A percentile compares a stretch with the other conserved stretches of the same genome.
phyloP scores from a whole-genome alignment of 1,140 invertebrate genomes.

The Anagrus nilaparvatae region DNA sequence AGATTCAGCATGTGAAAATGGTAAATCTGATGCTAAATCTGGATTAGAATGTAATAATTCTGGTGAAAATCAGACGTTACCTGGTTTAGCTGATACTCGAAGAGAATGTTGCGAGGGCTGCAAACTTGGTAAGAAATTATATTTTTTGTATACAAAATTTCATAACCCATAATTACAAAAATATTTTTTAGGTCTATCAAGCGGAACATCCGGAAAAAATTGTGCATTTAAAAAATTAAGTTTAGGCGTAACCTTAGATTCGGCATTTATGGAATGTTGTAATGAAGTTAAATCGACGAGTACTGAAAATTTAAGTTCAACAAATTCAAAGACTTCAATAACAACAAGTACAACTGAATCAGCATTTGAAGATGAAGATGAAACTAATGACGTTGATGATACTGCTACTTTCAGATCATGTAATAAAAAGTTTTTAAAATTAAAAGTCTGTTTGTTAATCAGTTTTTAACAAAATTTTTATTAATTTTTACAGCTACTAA shows the following conservation, averaged over 20 bases:
- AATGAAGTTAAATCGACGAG: constrained; percentile 28
- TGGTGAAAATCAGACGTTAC: constrained; percentile 3
- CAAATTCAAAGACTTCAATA: constrained; percentile 7
- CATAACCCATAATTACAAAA: not conserved
- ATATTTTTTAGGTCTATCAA: constrained; percentile 31
- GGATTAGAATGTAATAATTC: constrained; percentile 32
- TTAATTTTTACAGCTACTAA: constrained; percentile 18
- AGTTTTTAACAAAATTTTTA: not conserved
- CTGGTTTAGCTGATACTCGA: constrained; percentile 31
- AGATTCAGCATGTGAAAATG: constrained; percentile 37
- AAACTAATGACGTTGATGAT: constrained; percentile 15
- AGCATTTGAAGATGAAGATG: constrained; percentile 8
- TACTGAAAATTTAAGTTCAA: constrained; percentile 14
- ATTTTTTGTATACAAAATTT: constrained; percentile 7
- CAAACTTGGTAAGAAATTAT: constrained; percentile 18
- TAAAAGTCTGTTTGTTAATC: not conserved
- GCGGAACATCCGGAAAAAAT: constrained; percentile 39
- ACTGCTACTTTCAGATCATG: constrained; percentile 11
- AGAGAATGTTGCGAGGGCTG: constrained; percentile 49
- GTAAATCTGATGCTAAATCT: constrained; percentile 39
- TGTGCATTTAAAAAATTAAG: constrained; percentile 41
- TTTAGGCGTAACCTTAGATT: constrained; percentile 45
- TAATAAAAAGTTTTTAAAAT: constrained; percentile 5
- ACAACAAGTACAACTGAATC: constrained; percentile 11
- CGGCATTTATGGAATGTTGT: constrained; percentile 45